Evolutionary conservation across 2,797 vertebrate species (phyloP).

Genomic region (Tragelaphus oryx): DNA sequence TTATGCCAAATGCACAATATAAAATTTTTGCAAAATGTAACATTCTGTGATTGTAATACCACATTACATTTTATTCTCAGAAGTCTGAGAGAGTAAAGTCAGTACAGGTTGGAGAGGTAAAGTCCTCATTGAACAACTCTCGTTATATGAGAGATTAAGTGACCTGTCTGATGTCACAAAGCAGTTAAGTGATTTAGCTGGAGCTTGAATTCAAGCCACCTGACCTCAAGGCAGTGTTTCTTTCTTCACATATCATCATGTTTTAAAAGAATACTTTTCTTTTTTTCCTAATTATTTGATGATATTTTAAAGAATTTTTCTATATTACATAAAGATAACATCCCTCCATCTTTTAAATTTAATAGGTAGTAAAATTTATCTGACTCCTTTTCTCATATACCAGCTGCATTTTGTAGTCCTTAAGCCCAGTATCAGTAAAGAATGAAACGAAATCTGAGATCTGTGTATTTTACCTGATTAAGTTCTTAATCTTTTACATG

Average conservation of each 20-base stretch:
- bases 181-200: background rate
- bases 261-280: background rate
- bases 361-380: constrained; percentile 19
- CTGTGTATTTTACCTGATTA: constrained; percentile 34
- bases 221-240: background rate
- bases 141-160: background rate
- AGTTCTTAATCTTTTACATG: background rate
- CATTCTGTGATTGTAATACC: constrained; percentile 8
- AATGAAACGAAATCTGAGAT: constrained; percentile 35
- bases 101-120: background rate
- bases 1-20: background rate
- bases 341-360: background rate
- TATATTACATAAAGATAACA: background rate
- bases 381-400: background rate
- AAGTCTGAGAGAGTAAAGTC: background rate
- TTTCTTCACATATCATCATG: background rate
- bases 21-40: constrained; percentile 11
- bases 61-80: background rate
- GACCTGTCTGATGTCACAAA: background rate
- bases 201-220: constrained; percentile 1
- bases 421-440: background rate
- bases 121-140: background rate
- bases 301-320: constrained; percentile 27
- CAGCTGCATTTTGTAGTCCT: constrained; percentile 24
- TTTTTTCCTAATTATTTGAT: constrained; percentile 26